Evolutionary conservation across 2,888 invertebrate species (phyloP), one percentile per base, ranked within the genome.

Genomic region (Deilephila porcellus): DNA sequence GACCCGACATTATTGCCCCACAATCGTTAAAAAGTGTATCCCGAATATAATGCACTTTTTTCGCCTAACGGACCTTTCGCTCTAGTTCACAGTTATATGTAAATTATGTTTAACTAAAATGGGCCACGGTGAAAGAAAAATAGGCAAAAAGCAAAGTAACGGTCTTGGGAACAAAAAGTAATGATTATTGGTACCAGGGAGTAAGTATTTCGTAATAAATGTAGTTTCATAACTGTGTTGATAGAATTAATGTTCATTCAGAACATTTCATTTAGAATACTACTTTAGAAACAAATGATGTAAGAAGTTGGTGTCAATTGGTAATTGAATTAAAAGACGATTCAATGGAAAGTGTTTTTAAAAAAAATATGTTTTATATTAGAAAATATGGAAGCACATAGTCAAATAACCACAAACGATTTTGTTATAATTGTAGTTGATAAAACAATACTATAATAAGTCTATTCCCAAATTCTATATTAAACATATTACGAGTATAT

Each of bases 1-100:
- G 72, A 71, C 80, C 79, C 79, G 83, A 86, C 85, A 80, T 81
- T 81, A 85, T 86, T 89, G 90, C 89, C 82, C 90, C 82, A 87
- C 77, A 85, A 90, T 91, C 85, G 84, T 88, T 93, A 94, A 94
- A 93, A 94, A 94, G 90, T 93, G 86, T 92, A 91, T 72, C 92
- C 86, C 88, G 82, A 89, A 91, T 86, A 81, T 90, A 84, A 89
- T 86, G 82, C 85, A 83, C 80, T 86, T 88, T 87, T 91, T 88
- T 81, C 77, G 77, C 56, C 14, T 75, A 76, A 79, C 76, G 74
- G 74, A 84, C 85, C 85, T 88, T 88, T 88, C 87, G 77, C 84
- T 79, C 74, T 56, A 79, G 74, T 82, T 81, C 79, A 88, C 87
- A 79, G 87, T 89, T 87, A 83, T 81, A 87, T 88, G 86, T 85